Conservation (phyloP, 1,140 invertebrate species). For the Melipona quadrifasciata region DNA sequence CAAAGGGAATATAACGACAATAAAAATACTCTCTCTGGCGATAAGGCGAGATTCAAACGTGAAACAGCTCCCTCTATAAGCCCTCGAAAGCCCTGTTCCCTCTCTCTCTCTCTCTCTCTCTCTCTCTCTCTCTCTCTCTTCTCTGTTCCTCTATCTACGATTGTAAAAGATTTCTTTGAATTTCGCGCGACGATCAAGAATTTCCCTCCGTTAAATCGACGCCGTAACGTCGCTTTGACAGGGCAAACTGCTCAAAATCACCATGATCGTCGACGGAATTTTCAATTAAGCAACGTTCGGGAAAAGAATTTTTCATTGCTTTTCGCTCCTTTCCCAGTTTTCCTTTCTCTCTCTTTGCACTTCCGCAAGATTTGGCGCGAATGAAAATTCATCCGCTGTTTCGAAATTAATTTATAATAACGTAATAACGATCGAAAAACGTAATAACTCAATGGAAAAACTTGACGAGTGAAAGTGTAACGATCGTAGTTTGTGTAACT, state of each 20-base stretch:
- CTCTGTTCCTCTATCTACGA: not conserved
- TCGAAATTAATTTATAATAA: no score
- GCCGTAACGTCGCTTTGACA: not conserved
- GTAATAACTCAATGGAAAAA: no score
- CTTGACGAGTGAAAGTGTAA: no score
- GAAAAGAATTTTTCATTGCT: no score
- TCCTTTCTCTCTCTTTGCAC: no score
- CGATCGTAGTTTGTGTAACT: no score
- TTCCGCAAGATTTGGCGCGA: no score
- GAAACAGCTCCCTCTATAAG: slow-evolving; percentile 9
- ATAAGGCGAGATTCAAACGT: slow-evolving; percentile 35
- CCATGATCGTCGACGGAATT: not conserved
- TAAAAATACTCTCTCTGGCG: slow-evolving; percentile 36
- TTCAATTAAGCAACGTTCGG: slow-evolving; percentile 2
- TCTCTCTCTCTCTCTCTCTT: not conserved
- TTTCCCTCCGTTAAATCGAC: not conserved
- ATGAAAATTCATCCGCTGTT: no score
- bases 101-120: not conserved
- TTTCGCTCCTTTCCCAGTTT: no score
- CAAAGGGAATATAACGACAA: slow-evolving; percentile 57
- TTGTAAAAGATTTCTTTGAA: slow-evolving; percentile 11
- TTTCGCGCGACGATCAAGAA: slow-evolving; percentile 1
- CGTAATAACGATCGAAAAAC: no score
- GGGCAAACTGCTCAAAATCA: not conserved
- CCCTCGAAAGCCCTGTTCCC: not conserved